Base-by-base conservation (phyloP, 1,140 invertebrate species). In the Scaptodrosophila lebanonensis region DNA sequence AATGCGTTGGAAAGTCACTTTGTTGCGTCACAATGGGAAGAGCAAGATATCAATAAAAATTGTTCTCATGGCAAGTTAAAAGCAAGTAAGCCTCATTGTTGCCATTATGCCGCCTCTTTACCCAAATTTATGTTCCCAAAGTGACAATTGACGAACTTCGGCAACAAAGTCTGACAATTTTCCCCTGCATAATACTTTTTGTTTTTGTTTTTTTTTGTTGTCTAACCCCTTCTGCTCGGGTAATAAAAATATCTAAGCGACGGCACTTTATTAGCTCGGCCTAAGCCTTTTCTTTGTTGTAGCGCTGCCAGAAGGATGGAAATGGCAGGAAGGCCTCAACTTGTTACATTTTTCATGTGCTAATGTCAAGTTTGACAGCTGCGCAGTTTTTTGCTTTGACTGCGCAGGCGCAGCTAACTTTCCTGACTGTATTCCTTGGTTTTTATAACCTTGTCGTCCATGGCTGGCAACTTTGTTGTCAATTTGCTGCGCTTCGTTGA, bases 261-360 rank as follows among this genome's bases (percentile, higher is more conserved):
- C 65, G 66, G 58, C 62, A 79, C 73, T 84, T 84, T 84, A 84
- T 84, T 84, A 84, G 66, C 39, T 63, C 58, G 15, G 11, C 51
- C 43, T 76, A 83, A 83, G 62, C 65, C 68, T 44, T 52, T 65
- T 61, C 38, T 33, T 3, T 40, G 35, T 13, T 52, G 53, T 70
- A 48, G 77, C 52, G 67, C 64, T 61, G 73, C 60, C 70, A 75
- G 58, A 64, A 62, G 48, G 30, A 12, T 16, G 13, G 51, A 62
- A 49, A 39, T n/a, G n/a, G n/a, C n/a, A 50, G 50, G 49, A 39
- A 62, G 65, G 64, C 69, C 62, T 61, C 68, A 83, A 70, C 79
- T 84, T 84, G 79, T 84, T 84, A 84, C 79, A 84, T 84, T 84
- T 84, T 61, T 84, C 79, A 84, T 84, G 73, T 66, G 79, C 64